A percentile compares a stretch with the other conserved stretches of the same genome.
Conservation (phyloP, 2,113 vertebrate species). For the Prochilodus magdalenae region DNA sequence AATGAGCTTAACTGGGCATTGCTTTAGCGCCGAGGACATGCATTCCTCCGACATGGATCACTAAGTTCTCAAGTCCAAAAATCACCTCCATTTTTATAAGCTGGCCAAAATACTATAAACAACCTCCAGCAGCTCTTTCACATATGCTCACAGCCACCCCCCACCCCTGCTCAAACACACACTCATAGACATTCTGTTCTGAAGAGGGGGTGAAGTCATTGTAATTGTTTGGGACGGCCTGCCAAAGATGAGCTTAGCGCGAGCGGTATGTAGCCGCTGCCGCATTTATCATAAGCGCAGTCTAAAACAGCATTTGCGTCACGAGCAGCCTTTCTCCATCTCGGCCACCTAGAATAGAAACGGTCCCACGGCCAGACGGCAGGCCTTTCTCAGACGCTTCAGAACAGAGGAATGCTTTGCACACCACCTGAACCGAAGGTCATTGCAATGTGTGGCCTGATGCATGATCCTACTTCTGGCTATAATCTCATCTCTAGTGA, state of each 20-base stretch:
- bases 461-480: background rate
- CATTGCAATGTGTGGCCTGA: background rate
- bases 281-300: slow-evolving; percentile 27
- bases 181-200: background rate
- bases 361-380: slow-evolving; percentile 18
- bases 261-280: slow-evolving; percentile 36
- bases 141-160: background rate
- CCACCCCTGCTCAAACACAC: background rate
- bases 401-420: background rate
- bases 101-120: slow-evolving; percentile 29
- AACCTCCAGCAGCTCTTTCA: background rate
- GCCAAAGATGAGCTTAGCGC: slow-evolving; percentile 55
- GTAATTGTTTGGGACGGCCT: slow-evolving; percentile 38
- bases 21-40: slow-evolving; percentile 2
- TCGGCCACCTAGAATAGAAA: slow-evolving; percentile 25
- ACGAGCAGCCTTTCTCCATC: slow-evolving; percentile 19
- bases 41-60: slow-evolving; percentile 33
- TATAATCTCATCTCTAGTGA: background rate
- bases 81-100: slow-evolving; percentile 17
- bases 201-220: slow-evolving; percentile 52
- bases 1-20: slow-evolving; percentile 3
- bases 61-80: slow-evolving; percentile 20
- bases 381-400: slow-evolving; percentile 10
- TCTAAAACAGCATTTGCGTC: slow-evolving; percentile 46
- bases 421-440: background rate